Percentiles rank a stretch among this genome's conserved stretches.
Conservation (phyloP, 1,140 invertebrate species). For the Orchestia grillus region DNA sequence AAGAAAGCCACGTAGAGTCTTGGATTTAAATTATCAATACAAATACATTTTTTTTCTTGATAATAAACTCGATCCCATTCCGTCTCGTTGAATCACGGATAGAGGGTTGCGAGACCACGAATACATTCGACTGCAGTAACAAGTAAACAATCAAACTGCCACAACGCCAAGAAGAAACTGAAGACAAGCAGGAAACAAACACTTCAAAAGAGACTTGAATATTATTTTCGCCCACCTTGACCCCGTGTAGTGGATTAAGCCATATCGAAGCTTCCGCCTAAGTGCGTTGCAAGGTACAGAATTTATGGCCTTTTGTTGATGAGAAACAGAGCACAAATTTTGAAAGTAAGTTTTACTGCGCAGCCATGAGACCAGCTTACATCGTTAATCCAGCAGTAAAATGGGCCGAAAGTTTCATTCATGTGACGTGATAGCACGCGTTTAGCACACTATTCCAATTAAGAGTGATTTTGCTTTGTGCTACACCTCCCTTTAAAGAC, state of each 20-base stretch:
- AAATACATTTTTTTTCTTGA: too few relatives aligned
- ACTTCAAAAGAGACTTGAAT: too few relatives aligned
- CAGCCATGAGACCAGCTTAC: not conserved
- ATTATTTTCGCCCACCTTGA: too few relatives aligned
- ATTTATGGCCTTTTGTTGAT: not conserved
- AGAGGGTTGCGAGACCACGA: too few relatives aligned
- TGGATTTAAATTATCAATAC: too few relatives aligned
- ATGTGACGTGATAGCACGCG: not conserved
- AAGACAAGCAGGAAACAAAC: too few relatives aligned
- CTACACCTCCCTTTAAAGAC: not conserved
- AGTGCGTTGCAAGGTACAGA: not conserved
- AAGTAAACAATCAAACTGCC: too few relatives aligned
- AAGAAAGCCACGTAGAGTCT: too few relatives aligned
- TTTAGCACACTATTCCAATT: not conserved
- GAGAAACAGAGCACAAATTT: not conserved
- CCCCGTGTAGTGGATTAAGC: not conserved
- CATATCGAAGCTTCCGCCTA: not conserved
- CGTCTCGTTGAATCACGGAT: too few relatives aligned
- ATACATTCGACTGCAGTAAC: too few relatives aligned
- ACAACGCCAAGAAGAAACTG: too few relatives aligned
- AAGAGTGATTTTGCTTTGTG: not conserved
- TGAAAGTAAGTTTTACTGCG: not conserved
- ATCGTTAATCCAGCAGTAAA: slow-evolving; percentile 1
- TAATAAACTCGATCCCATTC: too few relatives aligned
- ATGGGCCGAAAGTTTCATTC: not conserved